Conservation (phyloP, 2,113 vertebrate species). For the Oreochromis niloticus region DNA sequence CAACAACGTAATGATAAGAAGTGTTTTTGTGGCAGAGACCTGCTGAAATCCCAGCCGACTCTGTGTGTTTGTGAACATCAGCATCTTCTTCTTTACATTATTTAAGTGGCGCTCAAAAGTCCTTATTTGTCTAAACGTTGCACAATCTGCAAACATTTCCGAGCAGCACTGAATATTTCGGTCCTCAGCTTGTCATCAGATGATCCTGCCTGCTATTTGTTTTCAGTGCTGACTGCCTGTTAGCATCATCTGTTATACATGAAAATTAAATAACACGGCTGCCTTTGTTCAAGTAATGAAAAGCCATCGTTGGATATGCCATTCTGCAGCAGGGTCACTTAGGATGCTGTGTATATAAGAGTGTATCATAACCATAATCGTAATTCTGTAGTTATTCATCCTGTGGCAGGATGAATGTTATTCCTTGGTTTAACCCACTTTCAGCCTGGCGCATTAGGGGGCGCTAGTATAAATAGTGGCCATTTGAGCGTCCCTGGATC, state of each 20-base stretch:
- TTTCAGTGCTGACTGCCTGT: neutral
- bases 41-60: neutral
- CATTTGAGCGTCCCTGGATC: too few species aligned
- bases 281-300: neutral
- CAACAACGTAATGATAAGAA: neutral
- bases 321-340: neutral
- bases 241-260: neutral
- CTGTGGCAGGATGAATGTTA: too few species aligned
- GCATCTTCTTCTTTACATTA: neutral
- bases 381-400: neutral
- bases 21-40: neutral
- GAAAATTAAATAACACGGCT: neutral
- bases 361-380: neutral
- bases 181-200: neutral
- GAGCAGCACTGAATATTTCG: neutral
- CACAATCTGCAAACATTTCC: neutral
- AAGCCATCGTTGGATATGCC: neutral
- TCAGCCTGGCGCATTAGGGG: too few species aligned
- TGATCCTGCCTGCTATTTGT: neutral
- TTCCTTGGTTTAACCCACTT: too few species aligned
- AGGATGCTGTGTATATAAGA: neutral
- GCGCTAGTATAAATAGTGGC: too few species aligned
- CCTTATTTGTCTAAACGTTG: neutral
- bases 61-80: neutral
- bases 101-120: neutral